phyloP scores from a whole-genome alignment of 2,888 invertebrate species.

The Standfussiana lucernea region DNA sequence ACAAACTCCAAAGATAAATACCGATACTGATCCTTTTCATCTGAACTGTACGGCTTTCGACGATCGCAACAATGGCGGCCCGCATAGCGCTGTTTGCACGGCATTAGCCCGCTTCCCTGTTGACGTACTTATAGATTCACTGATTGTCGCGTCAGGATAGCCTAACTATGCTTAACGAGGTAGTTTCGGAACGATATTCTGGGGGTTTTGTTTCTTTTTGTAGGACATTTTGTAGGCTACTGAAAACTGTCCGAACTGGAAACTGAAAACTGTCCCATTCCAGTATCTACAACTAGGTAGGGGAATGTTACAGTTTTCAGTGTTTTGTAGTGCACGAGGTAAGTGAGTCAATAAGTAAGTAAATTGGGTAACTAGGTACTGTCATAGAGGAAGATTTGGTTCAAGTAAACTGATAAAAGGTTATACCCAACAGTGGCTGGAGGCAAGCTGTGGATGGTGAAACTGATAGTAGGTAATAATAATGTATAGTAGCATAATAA shows the following conservation, averaged over 20 bases:
- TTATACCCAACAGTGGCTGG: not conserved
- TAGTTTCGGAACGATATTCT: constrained; percentile 46
- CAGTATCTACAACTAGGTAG: not conserved
- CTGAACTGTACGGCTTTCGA: constrained; percentile 39
- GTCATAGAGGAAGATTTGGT: not conserved
- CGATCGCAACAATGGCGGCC: constrained; percentile 64
- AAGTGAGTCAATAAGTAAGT: not conserved
- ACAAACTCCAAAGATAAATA: constrained; percentile 55
- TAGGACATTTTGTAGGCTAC: constrained; percentile 1
- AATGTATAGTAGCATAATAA: too few species aligned
- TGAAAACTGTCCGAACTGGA: not conserved
- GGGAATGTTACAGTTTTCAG: not conserved
- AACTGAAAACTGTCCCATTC: not conserved
- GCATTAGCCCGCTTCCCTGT: constrained; percentile 72
- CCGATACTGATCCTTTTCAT: constrained; percentile 59
- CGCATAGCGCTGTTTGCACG: constrained; percentile 72
- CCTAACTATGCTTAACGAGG: constrained; percentile 54
- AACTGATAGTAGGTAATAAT: not conserved
- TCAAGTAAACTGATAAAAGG: not conserved
- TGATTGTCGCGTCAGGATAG: constrained; percentile 70
- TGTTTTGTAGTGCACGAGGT: not conserved
- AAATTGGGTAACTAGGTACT: not conserved
- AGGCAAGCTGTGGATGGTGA: not conserved
- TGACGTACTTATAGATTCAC: constrained; percentile 73
- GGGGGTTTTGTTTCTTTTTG: constrained; percentile 36